A percentile compares a stretch with the other conserved stretches of the same genome.
Evolutionary conservation across 2,888 invertebrate genomes (phyloP).

Genomic region (Athrips mouffetella): DNA sequence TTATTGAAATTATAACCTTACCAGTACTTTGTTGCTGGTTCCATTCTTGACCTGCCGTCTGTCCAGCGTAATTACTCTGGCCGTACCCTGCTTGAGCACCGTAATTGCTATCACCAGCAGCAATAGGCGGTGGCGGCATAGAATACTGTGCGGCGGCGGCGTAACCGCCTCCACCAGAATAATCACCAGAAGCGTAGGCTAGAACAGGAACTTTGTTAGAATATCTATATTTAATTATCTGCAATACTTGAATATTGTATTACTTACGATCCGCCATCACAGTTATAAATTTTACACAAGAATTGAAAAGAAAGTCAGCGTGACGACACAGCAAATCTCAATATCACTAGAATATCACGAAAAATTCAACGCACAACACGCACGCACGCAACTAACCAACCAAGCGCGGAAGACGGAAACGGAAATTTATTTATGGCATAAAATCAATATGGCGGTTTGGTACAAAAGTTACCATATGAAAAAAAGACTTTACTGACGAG

Average conservation of each 20-base stretch:
- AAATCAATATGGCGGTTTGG: not conserved
- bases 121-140: slow-evolving; percentile 63
- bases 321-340: slow-evolving; percentile 2
- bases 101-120: slow-evolving; percentile 60
- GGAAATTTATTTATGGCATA: not conserved
- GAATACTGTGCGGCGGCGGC: slow-evolving; percentile 67
- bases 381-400: not conserved
- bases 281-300: not conserved
- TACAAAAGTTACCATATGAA: not conserved
- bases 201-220: slow-evolving; percentile 22
- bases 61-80: slow-evolving; percentile 45
- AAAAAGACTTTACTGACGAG: not conserved
- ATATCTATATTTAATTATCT: too few species aligned
- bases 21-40: slow-evolving; percentile 53
- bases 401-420: slow-evolving; percentile 3
- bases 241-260: not conserved
- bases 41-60: slow-evolving; percentile 53
- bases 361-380: not conserved
- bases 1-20: slow-evolving; percentile 28
- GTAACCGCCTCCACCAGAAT: slow-evolving; percentile 53
- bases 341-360: not conserved
- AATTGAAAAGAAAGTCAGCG: not conserved
- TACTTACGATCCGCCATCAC: slow-evolving; percentile 49
- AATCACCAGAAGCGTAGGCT: slow-evolving; percentile 62
- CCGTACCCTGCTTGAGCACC: slow-evolving; percentile 52